phyloP scores from a whole-genome alignment of 2,888 invertebrate genomes.

The Congeria kusceri region DNA sequence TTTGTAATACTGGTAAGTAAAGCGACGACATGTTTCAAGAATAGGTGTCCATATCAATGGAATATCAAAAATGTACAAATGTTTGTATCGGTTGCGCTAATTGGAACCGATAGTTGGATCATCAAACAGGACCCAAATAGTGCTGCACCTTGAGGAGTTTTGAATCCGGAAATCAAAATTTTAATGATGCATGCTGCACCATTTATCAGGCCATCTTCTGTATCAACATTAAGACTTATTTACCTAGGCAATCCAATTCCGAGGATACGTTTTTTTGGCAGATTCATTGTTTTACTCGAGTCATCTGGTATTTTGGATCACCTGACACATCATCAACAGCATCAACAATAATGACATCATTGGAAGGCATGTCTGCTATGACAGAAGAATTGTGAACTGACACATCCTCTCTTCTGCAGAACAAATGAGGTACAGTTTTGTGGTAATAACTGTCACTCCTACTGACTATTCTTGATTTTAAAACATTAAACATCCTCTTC shows the following conservation, averaged over 20 bases:
- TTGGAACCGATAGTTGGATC: slow-evolving; percentile 29
- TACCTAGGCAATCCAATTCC: slow-evolving; percentile 18
- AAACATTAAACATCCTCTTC: slow-evolving; percentile 26
- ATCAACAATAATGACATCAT: slow-evolving; percentile 3
- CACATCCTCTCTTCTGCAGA: slow-evolving; percentile 16
- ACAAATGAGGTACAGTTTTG: slow-evolving; percentile 36
- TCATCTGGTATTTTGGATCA: slow-evolving; percentile 45
- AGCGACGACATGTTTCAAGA: slow-evolving; percentile 33
- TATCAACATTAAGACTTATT: slow-evolving; percentile 42
- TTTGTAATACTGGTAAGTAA: slow-evolving; percentile 37
- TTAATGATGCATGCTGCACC: slow-evolving; percentile 48
- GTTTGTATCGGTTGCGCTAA: slow-evolving; percentile 27
- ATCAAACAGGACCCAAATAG: slow-evolving; percentile 53
- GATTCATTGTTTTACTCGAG: slow-evolving; percentile 31
- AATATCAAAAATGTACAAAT: slow-evolving; percentile 33
- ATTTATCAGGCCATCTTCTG: slow-evolving; percentile 54
- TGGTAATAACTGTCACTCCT: neutral
- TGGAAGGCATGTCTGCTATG: slow-evolving; percentile 8
- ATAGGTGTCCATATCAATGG: slow-evolving; percentile 28
- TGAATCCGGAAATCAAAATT: slow-evolving; percentile 47
- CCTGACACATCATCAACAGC: slow-evolving; percentile 48
- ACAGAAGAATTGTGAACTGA: slow-evolving; percentile 21
- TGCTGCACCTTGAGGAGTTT: slow-evolving; percentile 24
- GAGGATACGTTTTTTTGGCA: slow-evolving; percentile 15
- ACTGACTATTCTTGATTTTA: slow-evolving; percentile 9